Evolutionary conservation across 2,888 invertebrate species (phyloP).

Genomic region (Odontocolon sp.): DNA sequence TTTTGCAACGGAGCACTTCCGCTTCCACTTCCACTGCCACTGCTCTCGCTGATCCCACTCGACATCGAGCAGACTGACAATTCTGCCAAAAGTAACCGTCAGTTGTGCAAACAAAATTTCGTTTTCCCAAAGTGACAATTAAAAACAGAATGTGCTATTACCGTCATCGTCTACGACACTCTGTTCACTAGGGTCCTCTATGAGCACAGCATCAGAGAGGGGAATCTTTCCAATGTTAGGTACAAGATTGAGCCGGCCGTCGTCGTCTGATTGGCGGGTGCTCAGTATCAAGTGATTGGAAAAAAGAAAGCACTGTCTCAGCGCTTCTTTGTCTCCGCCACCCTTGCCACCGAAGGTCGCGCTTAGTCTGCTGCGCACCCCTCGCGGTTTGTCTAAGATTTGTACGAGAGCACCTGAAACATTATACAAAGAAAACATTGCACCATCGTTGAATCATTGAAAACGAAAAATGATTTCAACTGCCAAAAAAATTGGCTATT

Average conservation of each 20-base stretch:
- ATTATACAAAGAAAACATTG: neutral
- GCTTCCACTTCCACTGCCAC: slow-evolving; percentile 73
- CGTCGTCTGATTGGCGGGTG: slow-evolving; percentile 87
- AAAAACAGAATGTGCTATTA: slow-evolving; percentile 70
- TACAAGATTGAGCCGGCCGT: slow-evolving; percentile 92
- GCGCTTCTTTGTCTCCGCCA: slow-evolving; percentile 85
- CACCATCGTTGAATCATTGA: neutral
- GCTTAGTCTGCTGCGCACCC: slow-evolving; percentile 82
- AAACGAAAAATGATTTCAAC: neutral
- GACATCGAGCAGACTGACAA: slow-evolving; percentile 83
- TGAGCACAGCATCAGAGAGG: slow-evolving; percentile 90
- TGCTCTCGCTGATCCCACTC: slow-evolving; percentile 82
- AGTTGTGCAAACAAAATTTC: too few relatives aligned
- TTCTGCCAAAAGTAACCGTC: slow-evolving; percentile 75
- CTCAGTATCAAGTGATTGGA: slow-evolving; percentile 94
- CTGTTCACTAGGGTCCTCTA: slow-evolving; percentile 91
- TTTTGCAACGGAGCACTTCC: slow-evolving; percentile 82
- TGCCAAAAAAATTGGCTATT: neutral
- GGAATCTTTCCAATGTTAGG: slow-evolving; percentile 92
- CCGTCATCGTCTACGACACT: slow-evolving; percentile 87
- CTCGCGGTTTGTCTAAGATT: slow-evolving; percentile 85
- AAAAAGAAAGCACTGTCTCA: slow-evolving; percentile 94
- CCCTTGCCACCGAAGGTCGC: slow-evolving; percentile 82
- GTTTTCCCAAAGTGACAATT: neutral
- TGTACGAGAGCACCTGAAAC: slow-evolving; percentile 88